These are phyloP conservation scores for Laterallus jamaicensis DNA, from an alignment of 2,113 vertebrate species.

Conservation along the genomic window DNA sequence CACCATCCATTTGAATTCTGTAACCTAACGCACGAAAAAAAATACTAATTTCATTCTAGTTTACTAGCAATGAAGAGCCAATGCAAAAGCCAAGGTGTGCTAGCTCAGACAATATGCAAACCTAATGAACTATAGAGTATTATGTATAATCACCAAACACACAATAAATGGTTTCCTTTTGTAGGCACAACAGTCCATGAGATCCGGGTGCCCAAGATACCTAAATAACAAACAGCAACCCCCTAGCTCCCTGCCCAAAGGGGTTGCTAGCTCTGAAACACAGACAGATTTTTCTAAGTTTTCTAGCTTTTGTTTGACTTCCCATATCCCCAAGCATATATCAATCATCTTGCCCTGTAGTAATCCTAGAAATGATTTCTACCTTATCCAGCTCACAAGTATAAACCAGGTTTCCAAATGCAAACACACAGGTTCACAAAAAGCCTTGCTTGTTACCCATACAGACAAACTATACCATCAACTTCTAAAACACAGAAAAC, in stretches of 20 bases:
- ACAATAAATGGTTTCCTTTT: background rate
- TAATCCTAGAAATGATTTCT: background rate
- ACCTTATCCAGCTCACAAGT: background rate
- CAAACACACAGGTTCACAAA: fast-evolving
- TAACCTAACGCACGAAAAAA: background rate
- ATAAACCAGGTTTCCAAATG: background rate
- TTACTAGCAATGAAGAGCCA: background rate
- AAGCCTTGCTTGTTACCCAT: background rate
- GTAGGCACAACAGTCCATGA: background rate
- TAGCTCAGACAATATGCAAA: background rate
- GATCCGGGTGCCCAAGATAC: background rate
- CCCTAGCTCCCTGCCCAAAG: background rate
- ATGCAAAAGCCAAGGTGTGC: background rate
- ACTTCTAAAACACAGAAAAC: background rate
- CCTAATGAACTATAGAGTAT: background rate
- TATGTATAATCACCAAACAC: background rate
- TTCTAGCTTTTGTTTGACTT: background rate
- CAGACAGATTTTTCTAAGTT: fast-evolving
- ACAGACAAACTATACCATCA: fast-evolving
- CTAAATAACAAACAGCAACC: background rate
- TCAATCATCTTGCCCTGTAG: background rate
- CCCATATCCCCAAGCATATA: background rate
- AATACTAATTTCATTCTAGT: background rate
- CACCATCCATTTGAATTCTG: fast-evolving
- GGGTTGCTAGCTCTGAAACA: background rate